Evolutionary conservation across 2,797 vertebrate genomes (phyloP).

Genomic region (Molossus alvarezi): DNA sequence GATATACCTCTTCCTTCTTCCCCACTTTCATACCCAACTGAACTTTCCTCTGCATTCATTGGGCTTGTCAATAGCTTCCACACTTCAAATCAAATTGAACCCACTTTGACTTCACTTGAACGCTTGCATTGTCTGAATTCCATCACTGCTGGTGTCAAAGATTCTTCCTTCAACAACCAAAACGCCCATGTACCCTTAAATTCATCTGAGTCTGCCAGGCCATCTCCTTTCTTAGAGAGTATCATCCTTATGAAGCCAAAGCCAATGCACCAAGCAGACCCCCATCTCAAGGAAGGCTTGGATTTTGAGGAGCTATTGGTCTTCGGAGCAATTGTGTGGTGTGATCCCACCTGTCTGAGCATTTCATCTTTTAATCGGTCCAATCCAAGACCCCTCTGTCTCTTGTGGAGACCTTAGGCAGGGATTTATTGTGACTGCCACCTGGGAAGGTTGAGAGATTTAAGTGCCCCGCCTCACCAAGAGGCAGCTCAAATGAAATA

Average conservation of each 20-base stretch:
- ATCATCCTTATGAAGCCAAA: background rate
- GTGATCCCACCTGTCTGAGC: background rate
- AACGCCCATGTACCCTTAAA: background rate
- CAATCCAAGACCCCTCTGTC: background rate
- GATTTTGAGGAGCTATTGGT: background rate
- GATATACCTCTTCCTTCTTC: background rate
- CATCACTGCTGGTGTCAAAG: background rate
- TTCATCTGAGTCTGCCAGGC: background rate
- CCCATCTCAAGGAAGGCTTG: background rate
- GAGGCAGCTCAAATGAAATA: slow-evolving; percentile 64
- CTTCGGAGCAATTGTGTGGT: background rate
- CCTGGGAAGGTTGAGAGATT: slow-evolving; percentile 54
- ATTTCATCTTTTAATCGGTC: slow-evolving; percentile 15
- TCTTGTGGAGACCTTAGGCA: slow-evolving; percentile 32
- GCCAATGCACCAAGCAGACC: background rate
- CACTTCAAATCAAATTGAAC: slow-evolving; percentile 37
- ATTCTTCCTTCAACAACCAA: background rate
- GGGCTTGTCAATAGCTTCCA: background rate
- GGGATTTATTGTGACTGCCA: slow-evolving; percentile 59
- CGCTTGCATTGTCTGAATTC: background rate
- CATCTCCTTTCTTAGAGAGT: background rate
- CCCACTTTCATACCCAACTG: background rate
- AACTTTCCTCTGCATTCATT: background rate
- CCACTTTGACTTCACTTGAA: background rate
- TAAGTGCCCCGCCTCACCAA: slow-evolving; percentile 54